Conservation (phyloP, 2,888 invertebrate species). For the Yponomeuta evonymella region DNA sequence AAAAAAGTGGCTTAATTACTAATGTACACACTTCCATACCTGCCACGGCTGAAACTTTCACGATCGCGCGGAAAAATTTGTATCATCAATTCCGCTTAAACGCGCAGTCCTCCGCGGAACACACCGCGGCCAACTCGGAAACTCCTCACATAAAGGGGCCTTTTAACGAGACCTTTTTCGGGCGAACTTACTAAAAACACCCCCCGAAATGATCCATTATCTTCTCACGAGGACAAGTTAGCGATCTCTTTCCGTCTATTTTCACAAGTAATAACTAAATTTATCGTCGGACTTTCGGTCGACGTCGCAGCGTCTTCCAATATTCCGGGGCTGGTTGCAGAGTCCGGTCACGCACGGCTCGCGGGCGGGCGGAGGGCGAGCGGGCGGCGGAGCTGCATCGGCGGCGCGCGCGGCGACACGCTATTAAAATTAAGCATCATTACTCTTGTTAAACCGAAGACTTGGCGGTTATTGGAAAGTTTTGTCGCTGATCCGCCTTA, state of each 20-base stretch:
- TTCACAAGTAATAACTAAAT: conserved; percentile 77
- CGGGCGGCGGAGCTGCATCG: conserved; percentile 28
- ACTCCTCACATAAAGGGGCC: conserved; percentile 67
- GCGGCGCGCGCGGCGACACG: conserved; percentile 50
- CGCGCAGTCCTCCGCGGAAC: conserved; percentile 43
- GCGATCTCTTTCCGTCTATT: conserved; percentile 75
- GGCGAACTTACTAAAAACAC: conserved; percentile 63
- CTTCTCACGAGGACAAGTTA: conserved; percentile 73
- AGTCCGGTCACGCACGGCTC: conserved; percentile 53
- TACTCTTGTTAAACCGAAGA: conserved; percentile 66
- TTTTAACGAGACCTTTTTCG: conserved; percentile 68
- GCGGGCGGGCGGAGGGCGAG: conserved; percentile 31
- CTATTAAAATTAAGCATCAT: conserved; percentile 76
- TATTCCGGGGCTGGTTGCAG: conserved; percentile 50
- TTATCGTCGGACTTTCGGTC: conserved; percentile 72
- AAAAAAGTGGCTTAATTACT: not conserved
- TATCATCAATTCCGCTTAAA: conserved; percentile 52
- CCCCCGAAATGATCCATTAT: conserved; percentile 73
- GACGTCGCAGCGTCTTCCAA: conserved; percentile 61
- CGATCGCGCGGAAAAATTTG: conserved; percentile 33
- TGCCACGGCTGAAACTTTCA: conserved; percentile 12
- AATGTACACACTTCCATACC: not conserved
- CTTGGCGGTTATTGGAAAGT: conserved; percentile 66
- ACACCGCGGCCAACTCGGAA: conserved; percentile 52
- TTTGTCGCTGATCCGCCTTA: conserved; percentile 67